Percentiles rank a stretch among this genome's conserved stretches.
Evolutionary conservation across 2,888 invertebrate genomes (phyloP).

Genomic region (Bursaphelenchus okinawaensis): DNA sequence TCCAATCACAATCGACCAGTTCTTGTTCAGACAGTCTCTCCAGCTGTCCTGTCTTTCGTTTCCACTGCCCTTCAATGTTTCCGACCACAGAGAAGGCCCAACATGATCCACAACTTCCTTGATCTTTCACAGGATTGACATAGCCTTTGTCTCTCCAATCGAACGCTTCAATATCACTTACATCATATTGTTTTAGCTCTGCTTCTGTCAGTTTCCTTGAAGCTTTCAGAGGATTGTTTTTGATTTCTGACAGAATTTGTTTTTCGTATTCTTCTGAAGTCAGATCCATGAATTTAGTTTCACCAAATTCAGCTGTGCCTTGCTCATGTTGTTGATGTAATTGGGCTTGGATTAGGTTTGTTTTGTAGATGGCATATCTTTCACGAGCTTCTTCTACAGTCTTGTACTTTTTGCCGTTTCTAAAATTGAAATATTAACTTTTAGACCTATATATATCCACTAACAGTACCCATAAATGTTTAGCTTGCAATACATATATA

Average conservation of each 20-base stretch:
- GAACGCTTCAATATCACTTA: conserved; percentile 15
- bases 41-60: conserved; percentile 34
- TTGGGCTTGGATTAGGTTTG: neutral
- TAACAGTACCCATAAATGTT: no score
- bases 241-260: neutral
- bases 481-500: no score
- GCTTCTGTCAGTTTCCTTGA: neutral
- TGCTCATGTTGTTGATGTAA: neutral
- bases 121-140: conserved; percentile 45
- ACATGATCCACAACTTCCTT: conserved; percentile 47
- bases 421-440: neutral
- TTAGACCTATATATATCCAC: neutral
- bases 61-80: conserved; percentile 43
- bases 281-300: neutral
- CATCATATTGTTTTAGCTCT: neutral
- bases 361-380: conserved; percentile 2
- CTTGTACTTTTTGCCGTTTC: conserved; percentile 3
- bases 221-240: neutral
- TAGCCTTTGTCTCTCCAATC: conserved; percentile 45
- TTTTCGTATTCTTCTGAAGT: neutral
- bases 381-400: neutral
- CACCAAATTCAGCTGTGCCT: neutral
- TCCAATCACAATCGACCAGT: conserved; percentile 48
- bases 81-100: conserved; percentile 48
- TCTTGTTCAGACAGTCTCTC: conserved; percentile 38